These are phyloP conservation scores for Lordiphosa andalusiaca DNA, from an alignment of 2,888 invertebrate genomes.

Conservation along the genomic window DNA sequence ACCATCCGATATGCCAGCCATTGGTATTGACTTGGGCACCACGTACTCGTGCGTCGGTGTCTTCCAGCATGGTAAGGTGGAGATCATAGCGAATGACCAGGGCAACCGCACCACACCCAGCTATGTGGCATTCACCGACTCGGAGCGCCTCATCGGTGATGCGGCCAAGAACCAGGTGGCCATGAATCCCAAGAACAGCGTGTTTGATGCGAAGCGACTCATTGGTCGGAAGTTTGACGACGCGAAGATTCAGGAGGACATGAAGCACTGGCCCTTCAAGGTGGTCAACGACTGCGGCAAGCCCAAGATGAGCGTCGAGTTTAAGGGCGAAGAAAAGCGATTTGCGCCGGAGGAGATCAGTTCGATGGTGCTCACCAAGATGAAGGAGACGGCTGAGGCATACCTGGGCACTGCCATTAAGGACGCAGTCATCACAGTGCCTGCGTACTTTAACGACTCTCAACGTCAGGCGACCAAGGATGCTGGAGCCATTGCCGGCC, in stretches of 20 bases:
- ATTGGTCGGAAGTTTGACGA: constrained; percentile 96
- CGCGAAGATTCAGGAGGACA: constrained; percentile 93
- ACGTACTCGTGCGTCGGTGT: constrained; percentile 32
- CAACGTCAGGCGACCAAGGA: constrained; percentile 96
- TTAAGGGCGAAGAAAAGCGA: constrained; percentile 92
- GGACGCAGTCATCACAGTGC: constrained; percentile 95
- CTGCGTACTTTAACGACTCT: constrained; percentile 94
- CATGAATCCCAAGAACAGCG: constrained; percentile 93
- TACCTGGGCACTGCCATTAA: constrained; percentile 91
- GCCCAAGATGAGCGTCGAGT: constrained; percentile 90
- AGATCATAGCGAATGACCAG: constrained; percentile 90
- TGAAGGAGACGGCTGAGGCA: constrained; percentile 93
- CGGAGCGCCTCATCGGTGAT: constrained; percentile 90
- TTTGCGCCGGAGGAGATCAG: constrained; percentile 96
- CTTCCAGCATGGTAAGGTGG: constrained; percentile 81
- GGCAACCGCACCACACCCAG: constrained; percentile 91
- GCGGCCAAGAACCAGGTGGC: constrained; percentile 92
- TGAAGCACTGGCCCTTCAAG: constrained; percentile 97
- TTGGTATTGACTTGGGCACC: constrained; percentile 85
- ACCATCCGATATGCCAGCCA: constrained; percentile 82
- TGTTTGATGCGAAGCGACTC: constrained; percentile 95
- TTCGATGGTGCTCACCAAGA: constrained; percentile 94
- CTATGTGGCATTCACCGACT: constrained; percentile 90
- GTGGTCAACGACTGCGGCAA: constrained; percentile 90
- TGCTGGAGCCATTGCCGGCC: constrained; percentile 93